These are phyloP conservation scores for Athrips mouffetella DNA, from an alignment of 2,888 invertebrate genomes.

Conservation along the genomic window DNA sequence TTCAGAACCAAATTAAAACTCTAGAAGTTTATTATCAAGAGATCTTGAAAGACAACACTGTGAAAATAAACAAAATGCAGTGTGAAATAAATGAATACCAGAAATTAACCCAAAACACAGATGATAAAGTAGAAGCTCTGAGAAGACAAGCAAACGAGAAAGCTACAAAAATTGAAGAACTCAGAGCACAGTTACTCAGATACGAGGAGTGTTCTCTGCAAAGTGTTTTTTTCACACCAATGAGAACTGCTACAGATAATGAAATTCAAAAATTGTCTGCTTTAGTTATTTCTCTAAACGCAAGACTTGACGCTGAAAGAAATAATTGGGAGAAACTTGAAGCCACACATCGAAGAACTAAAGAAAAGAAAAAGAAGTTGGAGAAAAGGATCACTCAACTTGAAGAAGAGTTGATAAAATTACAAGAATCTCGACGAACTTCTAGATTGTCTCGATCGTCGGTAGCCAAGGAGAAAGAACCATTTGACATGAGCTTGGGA, in stretches of 20 bases:
- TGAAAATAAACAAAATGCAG: slow-evolving; percentile 70
- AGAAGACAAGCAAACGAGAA: slow-evolving; percentile 67
- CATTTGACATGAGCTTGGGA: slow-evolving; percentile 28
- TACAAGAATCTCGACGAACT: slow-evolving; percentile 45
- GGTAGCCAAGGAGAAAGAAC: slow-evolving; percentile 36
- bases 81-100: slow-evolving; percentile 58
- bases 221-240: slow-evolving; percentile 70
- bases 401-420: slow-evolving; percentile 46
- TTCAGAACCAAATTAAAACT: slow-evolving; percentile 71
- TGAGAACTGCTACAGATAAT: slow-evolving; percentile 79
- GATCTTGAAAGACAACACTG: slow-evolving; percentile 64
- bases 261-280: slow-evolving; percentile 80
- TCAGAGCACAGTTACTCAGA: slow-evolving; percentile 61
- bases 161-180: slow-evolving; percentile 64
- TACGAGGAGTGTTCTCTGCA: slow-evolving; percentile 71
- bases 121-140: slow-evolving; percentile 71
- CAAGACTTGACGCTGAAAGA: slow-evolving; percentile 78
- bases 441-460: slow-evolving; percentile 52
- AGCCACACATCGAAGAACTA: slow-evolving; percentile 70
- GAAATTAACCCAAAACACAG: slow-evolving; percentile 66
- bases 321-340: slow-evolving; percentile 79
- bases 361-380: slow-evolving; percentile 68
- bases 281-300: slow-evolving; percentile 75
- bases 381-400: slow-evolving; percentile 46
- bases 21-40: slow-evolving; percentile 70